Evolutionary conservation across 2,888 invertebrate species (phyloP).

Genomic region (Ceratothoa steindachneri): DNA sequence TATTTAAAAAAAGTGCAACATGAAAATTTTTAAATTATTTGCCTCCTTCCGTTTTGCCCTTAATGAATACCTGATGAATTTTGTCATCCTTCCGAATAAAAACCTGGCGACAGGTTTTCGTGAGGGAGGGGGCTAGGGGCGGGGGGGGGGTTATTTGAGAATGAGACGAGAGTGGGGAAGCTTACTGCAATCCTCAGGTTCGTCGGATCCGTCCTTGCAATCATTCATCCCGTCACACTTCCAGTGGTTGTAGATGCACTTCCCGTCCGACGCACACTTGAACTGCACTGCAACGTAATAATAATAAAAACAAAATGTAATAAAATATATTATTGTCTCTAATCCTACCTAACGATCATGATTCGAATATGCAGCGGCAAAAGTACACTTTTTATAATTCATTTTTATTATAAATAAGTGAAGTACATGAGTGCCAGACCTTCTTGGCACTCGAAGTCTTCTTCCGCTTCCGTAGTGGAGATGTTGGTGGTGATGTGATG

Average conservation of each 20-base stretch:
- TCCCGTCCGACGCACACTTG: slow-evolving; percentile 58
- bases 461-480: slow-evolving; percentile 34
- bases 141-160: too few relatives aligned
- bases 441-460: slow-evolving; percentile 25
- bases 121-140: too few relatives aligned
- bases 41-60: too few relatives aligned
- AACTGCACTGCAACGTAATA: slow-evolving; percentile 54
- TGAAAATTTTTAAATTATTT: too few relatives aligned
- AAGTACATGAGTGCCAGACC: slow-evolving; percentile 12
- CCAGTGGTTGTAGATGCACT: slow-evolving; percentile 63
- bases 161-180: too few relatives aligned
- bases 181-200: slow-evolving; percentile 50
- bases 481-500: slow-evolving; percentile 23
- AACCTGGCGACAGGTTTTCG: too few relatives aligned
- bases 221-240: slow-evolving; percentile 63
- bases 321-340: neutral
- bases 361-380: neutral
- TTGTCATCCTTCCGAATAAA: too few relatives aligned
- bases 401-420: too few relatives aligned
- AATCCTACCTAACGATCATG: neutral
- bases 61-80: too few relatives aligned
- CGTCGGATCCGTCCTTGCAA: slow-evolving; percentile 65
- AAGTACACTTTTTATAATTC: too few relatives aligned
- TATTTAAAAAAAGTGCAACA: too few relatives aligned
- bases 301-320: neutral